Percentiles rank a stretch among this genome's conserved stretches.
Conservation (phyloP, 1,140 invertebrate genomes). For the Tetragonula clypearis region DNA sequence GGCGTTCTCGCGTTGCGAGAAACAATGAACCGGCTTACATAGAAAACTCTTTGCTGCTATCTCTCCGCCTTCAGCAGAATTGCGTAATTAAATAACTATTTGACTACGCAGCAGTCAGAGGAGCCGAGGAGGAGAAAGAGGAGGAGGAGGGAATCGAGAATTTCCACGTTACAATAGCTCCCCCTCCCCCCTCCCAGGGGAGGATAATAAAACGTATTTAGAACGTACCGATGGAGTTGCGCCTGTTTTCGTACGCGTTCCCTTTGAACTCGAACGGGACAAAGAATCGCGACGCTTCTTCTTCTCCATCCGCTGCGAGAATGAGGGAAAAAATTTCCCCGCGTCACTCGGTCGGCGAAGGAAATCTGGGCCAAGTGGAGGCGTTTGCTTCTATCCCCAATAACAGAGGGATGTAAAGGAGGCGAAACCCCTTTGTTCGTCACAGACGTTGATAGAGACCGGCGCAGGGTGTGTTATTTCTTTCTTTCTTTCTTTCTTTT, state of each 20-base stretch:
- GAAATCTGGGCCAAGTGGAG: slow-evolving; percentile 62
- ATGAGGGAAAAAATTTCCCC: background rate
- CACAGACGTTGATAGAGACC: slow-evolving; percentile 48
- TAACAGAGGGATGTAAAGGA: slow-evolving; percentile 49
- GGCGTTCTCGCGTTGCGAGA: too few relatives aligned
- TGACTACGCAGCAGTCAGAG: background rate
- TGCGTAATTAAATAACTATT: slow-evolving; percentile 24
- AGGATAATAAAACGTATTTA: slow-evolving; percentile 33
- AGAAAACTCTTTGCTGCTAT: too few relatives aligned
- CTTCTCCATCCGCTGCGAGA: slow-evolving; percentile 10
- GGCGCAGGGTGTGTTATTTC: slow-evolving; percentile 10
- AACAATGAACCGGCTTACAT: background rate
- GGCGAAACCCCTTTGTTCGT: slow-evolving; percentile 51
- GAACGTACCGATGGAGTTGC: slow-evolving; percentile 14
- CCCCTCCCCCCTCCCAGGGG: too few relatives aligned
- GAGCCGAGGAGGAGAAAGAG: background rate
- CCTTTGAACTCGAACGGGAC: slow-evolving; percentile 32
- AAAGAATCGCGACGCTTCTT: slow-evolving; percentile 43
- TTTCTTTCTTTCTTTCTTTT: background rate
- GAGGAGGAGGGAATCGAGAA: background rate
- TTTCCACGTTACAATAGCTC: slow-evolving; percentile 23
- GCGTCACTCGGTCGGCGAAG: background rate
- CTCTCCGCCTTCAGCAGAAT: background rate
- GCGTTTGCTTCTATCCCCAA: slow-evolving; percentile 58
- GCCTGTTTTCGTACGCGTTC: background rate